phyloP scores from a whole-genome alignment of 2,113 vertebrate genomes.

The Channa maculata region DNA sequence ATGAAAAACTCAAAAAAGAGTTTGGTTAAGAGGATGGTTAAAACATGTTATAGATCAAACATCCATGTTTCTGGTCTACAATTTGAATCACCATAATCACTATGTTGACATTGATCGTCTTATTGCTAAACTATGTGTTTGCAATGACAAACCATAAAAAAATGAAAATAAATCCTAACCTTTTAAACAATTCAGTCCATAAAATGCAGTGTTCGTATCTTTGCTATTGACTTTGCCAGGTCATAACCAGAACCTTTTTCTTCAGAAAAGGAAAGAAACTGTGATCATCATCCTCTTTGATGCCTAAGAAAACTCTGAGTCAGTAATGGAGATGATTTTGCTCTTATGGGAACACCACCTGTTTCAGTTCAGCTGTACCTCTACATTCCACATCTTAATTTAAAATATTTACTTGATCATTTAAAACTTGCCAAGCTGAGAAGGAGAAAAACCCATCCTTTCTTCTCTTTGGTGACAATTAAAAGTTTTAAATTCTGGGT shows the following conservation, averaged over 20 bases:
- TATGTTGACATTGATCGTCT: too few relatives aligned
- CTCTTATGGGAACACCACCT: conserved; percentile 46
- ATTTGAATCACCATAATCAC: too few relatives aligned
- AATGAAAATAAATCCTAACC: too few relatives aligned
- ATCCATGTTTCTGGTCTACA: too few relatives aligned
- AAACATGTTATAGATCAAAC: too few relatives aligned
- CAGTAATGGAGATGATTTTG: conserved; percentile 47
- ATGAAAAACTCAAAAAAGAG: too few relatives aligned
- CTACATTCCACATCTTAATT: conserved; percentile 37
- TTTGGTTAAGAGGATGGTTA: too few relatives aligned
- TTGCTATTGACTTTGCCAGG: conserved; percentile 40
- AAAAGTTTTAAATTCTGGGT: conserved; percentile 34
- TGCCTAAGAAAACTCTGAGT: conserved; percentile 46
- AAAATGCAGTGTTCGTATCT: too few relatives aligned
- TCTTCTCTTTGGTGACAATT: conserved; percentile 20
- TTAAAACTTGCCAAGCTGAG: background rate
- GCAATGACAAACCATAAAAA: too few relatives aligned
- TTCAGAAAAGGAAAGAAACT: conserved; percentile 32
- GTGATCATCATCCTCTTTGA: conserved; percentile 49
- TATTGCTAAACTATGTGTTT: too few relatives aligned
- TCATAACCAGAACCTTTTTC: conserved; percentile 39
- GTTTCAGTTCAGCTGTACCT: conserved; percentile 41
- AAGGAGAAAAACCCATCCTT: conserved; percentile 12
- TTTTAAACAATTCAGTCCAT: too few relatives aligned
- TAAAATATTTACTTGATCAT: conserved; percentile 34